Evolutionary conservation across 2,888 invertebrate genomes (phyloP).

Genomic region (Spatulosminthurus flaviceps): DNA sequence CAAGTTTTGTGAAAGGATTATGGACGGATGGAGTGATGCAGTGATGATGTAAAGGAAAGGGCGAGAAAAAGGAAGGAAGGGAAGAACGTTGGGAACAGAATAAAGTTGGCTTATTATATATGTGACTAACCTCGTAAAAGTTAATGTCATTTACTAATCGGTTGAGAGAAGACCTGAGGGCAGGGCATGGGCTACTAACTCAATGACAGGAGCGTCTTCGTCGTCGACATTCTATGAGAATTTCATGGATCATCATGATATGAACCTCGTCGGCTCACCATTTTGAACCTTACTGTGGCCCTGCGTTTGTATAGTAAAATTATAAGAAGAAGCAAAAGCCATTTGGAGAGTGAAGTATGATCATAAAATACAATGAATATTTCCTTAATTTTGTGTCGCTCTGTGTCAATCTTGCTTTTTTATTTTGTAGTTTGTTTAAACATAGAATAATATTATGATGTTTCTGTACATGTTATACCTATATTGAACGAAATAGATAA

Average conservation of each 20-base stretch:
- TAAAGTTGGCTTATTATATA: neutral
- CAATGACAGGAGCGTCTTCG: conserved; percentile 4
- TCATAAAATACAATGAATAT: conserved; percentile 10
- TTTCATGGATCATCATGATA: conserved; percentile 11
- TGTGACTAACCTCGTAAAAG: conserved; percentile 14
- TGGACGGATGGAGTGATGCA: neutral
- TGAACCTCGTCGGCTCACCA: neutral
- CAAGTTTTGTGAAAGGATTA: neutral
- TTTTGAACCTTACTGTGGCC: no score
- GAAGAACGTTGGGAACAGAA: neutral
- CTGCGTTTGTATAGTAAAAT: neutral
- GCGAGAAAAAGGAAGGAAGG: neutral
- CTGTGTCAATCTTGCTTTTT: neutral
- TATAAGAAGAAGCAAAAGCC: neutral
- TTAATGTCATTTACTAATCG: conserved; percentile 18
- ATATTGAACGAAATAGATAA: no score
- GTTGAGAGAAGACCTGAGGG: conserved; percentile 10
- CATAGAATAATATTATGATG: no score
- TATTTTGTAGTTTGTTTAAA: no score
- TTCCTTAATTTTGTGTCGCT: neutral
- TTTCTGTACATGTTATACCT: no score
- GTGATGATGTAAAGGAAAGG: neutral
- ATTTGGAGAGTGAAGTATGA: neutral
- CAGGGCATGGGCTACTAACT: conserved; percentile 10
- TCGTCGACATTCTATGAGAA: neutral